Conservation (phyloP, 2,113 vertebrate genomes). For the Phylloscopus whistleri region DNA sequence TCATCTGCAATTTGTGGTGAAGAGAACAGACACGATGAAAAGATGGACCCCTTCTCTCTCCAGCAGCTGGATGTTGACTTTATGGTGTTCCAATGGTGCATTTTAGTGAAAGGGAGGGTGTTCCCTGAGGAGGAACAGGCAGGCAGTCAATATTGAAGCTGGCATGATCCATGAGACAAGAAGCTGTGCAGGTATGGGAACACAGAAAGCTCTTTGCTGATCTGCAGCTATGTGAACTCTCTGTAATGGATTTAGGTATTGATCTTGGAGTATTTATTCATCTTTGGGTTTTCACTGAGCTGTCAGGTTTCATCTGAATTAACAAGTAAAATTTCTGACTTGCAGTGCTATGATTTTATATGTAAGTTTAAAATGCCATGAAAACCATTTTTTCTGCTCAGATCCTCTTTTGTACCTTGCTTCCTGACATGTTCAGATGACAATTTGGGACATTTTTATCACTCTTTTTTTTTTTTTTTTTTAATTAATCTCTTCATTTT, state of each 20-base stretch:
- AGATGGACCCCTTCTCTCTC: background rate
- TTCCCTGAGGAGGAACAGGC: background rate
- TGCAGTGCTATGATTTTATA: background rate
- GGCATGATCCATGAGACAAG: background rate
- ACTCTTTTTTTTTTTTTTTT: background rate
- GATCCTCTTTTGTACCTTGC: background rate
- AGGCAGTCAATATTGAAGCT: background rate
- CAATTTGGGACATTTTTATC: background rate
- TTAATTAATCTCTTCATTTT: background rate
- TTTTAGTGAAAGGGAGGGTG: background rate
- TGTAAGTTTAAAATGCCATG: background rate
- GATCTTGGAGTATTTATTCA: background rate
- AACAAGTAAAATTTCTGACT: slow-evolving; percentile 34
- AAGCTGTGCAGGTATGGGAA: background rate
- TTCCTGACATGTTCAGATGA: background rate
- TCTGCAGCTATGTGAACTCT: background rate
- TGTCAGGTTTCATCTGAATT: slow-evolving; percentile 23
- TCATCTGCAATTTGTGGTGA: background rate
- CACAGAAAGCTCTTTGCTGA: background rate
- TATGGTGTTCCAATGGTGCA: background rate
- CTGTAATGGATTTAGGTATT: slow-evolving; percentile 11
- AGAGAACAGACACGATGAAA: background rate
- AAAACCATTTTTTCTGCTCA: background rate
- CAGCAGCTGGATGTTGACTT: background rate
- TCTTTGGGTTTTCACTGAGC: background rate